These are phyloP conservation scores for Oceanodroma leucorhoa DNA, from an alignment of 2,797 vertebrate genomes.

Conservation along the genomic window DNA sequence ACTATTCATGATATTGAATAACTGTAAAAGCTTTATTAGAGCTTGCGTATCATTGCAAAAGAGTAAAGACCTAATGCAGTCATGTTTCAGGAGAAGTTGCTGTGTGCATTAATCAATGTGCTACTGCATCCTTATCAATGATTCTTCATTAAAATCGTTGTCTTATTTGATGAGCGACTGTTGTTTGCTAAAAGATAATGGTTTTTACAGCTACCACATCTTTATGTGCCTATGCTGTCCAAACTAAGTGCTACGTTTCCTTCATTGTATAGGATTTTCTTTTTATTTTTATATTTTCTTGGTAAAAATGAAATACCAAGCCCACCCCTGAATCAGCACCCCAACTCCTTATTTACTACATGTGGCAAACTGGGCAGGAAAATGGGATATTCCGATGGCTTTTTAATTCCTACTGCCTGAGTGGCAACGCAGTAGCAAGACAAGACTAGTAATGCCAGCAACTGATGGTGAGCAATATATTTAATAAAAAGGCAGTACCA, in stretches of 20 bases:
- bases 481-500: background rate
- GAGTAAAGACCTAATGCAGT: background rate
- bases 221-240: background rate
- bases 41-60: background rate
- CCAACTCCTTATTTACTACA: background rate
- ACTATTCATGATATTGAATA: constrained; percentile 42
- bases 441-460: background rate
- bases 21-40: constrained; percentile 52
- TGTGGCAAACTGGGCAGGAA: background rate
- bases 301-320: background rate
- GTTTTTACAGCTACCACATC: background rate
- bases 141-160: constrained; percentile 62
- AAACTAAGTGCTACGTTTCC: background rate
- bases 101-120: constrained; percentile 12
- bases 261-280: background rate
- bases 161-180: constrained; percentile 50
- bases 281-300: background rate
- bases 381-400: background rate
- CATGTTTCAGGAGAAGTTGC: constrained; percentile 25
- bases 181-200: constrained; percentile 46
- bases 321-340: background rate
- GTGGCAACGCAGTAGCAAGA: background rate
- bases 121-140: constrained; percentile 24
- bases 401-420: background rate
- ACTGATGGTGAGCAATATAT: background rate